Base-by-base conservation (phyloP, 2,797 vertebrate genomes). In the Amazona finschi region DNA sequence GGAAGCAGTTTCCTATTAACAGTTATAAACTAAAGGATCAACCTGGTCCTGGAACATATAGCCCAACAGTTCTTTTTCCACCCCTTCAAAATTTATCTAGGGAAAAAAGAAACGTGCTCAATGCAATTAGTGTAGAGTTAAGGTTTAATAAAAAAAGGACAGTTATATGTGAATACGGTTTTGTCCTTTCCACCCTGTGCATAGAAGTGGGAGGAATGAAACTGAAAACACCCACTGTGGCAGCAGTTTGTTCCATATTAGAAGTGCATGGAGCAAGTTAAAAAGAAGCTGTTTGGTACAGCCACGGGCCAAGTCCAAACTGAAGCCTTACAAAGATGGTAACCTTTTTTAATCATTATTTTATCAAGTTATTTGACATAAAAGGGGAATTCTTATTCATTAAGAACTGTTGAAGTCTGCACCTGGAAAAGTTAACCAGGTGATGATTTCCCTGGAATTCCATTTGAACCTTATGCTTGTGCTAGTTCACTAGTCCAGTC, bases 21-120 rank as follows among this genome's bases (percentile, higher is more conserved):
- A 95, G 67, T 89, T 87, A 94, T 7, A 81, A 97, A 53, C 89
- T 93, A 95, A 97, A 71, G 90, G 96, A 97, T 96, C 61, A 98
- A 99, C 98, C 98, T 99, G 98, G 96, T 98, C 97, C 93, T 97
- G 98, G 98, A 99, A 99, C 98, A 98, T 97, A 98, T 96, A 98
- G 98, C 98, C 96, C 98, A 99, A 98, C 62, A 99, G 98, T 93
- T 98, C 98, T 95, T 95, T 98, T 96, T 98, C 98, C 97, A 93
- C 97, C 96, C 98, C 97, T 98, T 98, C 98, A 98, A 98, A 98
- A 98, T 97, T 98, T 97, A 99, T 99, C 98, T 99, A 99, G 85
- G 46, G 89, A 90, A 97, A 95, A 96, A 93, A 93, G 90, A 97
- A 95, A 94, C 76, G 82, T 46, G 74, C 94, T 95, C 53, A 95